These are phyloP conservation scores for Labia minor DNA, from an alignment of 2,888 invertebrate genomes.

Conservation along the genomic window DNA sequence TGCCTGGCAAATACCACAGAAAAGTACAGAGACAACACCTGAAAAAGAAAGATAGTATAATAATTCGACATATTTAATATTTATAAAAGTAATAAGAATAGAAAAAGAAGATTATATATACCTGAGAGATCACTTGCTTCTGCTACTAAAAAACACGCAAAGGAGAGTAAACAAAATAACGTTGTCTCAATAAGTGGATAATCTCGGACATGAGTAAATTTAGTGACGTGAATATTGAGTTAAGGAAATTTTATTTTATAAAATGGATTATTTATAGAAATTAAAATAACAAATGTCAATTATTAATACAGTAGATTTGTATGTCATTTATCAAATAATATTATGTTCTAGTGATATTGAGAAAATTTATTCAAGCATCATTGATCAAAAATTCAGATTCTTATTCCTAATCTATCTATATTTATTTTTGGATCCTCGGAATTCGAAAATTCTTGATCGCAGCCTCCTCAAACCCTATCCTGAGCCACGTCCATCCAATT, in stretches of 20 bases:
- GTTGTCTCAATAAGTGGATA: slow-evolving; percentile 93
- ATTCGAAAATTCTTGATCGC: no score
- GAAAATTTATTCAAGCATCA: no score
- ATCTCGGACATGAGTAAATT: slow-evolving; percentile 87
- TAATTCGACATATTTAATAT: background rate
- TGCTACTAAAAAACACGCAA: slow-evolving; percentile 91
- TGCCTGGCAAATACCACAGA: slow-evolving; percentile 98
- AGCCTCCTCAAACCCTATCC: no score
- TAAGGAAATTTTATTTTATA: slow-evolving; percentile 30
- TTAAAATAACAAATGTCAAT: slow-evolving; percentile 18
- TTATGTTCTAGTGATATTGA: no score
- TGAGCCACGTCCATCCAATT: no score
- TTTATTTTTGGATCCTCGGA: no score
- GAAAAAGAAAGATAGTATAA: slow-evolving; percentile 28
- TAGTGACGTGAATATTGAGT: slow-evolving; percentile 58
- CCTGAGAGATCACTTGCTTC: slow-evolving; percentile 94
- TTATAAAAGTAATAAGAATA: background rate
- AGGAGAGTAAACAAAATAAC: slow-evolving; percentile 94
- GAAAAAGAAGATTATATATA: slow-evolving; percentile 34
- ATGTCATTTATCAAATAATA: no score
- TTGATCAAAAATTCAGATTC: no score
- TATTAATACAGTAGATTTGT: no score
- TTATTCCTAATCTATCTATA: no score
- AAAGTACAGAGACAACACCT: slow-evolving; percentile 93
- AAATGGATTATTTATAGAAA: no score